Conservation (phyloP, 2,888 invertebrate genomes). For the Rhagophthalmus giganteus region DNA sequence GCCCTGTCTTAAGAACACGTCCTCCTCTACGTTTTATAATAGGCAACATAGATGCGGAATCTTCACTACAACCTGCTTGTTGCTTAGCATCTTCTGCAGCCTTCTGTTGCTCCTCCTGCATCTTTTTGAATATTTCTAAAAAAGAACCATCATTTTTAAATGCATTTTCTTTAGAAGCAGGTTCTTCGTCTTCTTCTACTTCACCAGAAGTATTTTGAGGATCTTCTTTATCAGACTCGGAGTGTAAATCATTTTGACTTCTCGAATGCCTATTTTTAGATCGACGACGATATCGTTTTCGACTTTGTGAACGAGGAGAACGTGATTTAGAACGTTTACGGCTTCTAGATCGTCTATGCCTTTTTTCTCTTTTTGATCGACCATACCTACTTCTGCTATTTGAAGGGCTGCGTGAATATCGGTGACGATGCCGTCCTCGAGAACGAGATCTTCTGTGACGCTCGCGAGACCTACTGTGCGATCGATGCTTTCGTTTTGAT, state of each 20-base stretch:
- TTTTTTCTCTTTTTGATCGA: slow-evolving; percentile 10
- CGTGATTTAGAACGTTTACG: slow-evolving; percentile 29
- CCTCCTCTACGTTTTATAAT: slow-evolving; percentile 75
- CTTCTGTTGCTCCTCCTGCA: slow-evolving; percentile 69
- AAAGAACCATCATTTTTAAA: slow-evolving; percentile 91
- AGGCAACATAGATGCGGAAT: slow-evolving; percentile 20
- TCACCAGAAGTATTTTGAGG: slow-evolving; percentile 20
- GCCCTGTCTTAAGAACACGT: slow-evolving; percentile 83
- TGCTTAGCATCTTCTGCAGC: slow-evolving; percentile 50
- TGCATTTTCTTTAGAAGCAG: slow-evolving; percentile 63
- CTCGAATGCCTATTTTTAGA: slow-evolving; percentile 14
- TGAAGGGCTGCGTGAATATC: slow-evolving; percentile 27
- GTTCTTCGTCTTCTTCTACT: slow-evolving; percentile 42
- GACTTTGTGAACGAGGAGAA: slow-evolving; percentile 15
- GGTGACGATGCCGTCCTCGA: slow-evolving; percentile 32
- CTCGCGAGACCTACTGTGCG: slow-evolving; percentile 35
- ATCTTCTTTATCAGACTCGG: slow-evolving; percentile 41
- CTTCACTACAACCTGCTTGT: slow-evolving; percentile 41
- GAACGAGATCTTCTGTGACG: slow-evolving; percentile 35
- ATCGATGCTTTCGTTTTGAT: slow-evolving; percentile 35
- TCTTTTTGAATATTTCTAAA: slow-evolving; percentile 87
- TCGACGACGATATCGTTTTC: slow-evolving; percentile 29
- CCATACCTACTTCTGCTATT: slow-evolving; percentile 26
- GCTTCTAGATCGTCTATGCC: slow-evolving; percentile 23
- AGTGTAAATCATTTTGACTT: slow-evolving; percentile 17